A percentile compares a stretch with the other conserved stretches of the same genome.
phyloP scores from a whole-genome alignment of 2,888 invertebrate species.

The Arge pagana region DNA sequence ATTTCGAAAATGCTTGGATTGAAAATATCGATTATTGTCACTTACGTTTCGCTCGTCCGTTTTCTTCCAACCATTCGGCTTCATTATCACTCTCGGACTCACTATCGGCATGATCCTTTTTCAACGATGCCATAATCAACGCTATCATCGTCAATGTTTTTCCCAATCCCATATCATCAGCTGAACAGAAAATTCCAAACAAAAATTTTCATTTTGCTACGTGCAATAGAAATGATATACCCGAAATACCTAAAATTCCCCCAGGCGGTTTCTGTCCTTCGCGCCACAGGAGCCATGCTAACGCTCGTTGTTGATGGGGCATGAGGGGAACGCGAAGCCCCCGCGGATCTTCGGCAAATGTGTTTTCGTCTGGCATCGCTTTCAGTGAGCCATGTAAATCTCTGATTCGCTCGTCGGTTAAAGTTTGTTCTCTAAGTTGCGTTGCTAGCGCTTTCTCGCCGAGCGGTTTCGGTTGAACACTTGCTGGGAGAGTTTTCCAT shows the following conservation, averaged over 20 bases:
- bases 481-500: background rate
- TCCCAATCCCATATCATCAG: slow-evolving; percentile 82
- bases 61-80: slow-evolving; percentile 38
- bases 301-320: slow-evolving; percentile 83
- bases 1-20: background rate
- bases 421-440: slow-evolving; percentile 68
- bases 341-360: slow-evolving; percentile 64
- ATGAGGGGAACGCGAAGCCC: slow-evolving; percentile 72
- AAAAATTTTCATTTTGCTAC: too few species aligned
- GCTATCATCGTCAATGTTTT: slow-evolving; percentile 86
- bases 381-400: slow-evolving; percentile 73
- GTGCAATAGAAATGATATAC: too few species aligned
- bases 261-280: slow-evolving; percentile 85
- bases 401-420: slow-evolving; percentile 75
- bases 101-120: slow-evolving; percentile 48
- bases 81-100: slow-evolving; percentile 52
- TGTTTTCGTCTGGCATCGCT: slow-evolving; percentile 67
- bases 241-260: slow-evolving; percentile 76
- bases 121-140: slow-evolving; percentile 61
- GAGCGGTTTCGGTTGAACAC: slow-evolving; percentile 26
- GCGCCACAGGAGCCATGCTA: slow-evolving; percentile 89
- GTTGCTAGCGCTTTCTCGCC: slow-evolving; percentile 66
- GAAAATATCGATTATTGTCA: background rate
- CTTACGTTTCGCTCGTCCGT: slow-evolving; percentile 37
- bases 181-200: slow-evolving; percentile 54